phyloP scores from a whole-genome alignment of 1,140 invertebrate species.

The Drosophila murphyi region DNA sequence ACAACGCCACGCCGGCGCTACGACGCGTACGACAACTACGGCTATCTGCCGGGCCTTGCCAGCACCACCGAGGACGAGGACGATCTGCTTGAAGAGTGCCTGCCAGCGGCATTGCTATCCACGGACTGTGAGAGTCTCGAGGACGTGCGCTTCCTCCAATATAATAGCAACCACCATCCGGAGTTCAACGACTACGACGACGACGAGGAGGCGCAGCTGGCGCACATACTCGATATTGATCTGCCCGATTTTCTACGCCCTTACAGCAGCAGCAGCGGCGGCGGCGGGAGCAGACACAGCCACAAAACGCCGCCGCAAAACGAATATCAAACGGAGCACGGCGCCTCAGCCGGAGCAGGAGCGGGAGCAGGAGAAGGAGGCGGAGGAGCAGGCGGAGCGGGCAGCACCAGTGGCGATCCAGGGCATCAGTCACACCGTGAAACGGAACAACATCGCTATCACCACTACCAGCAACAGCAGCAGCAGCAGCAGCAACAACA shows the following conservation, averaged over 20 bases:
- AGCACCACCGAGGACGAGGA: constrained; percentile 77
- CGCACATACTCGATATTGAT: constrained; percentile 67
- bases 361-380: constrained; percentile 60
- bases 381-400: constrained; percentile 61
- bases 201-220: constrained; percentile 72
- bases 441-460: constrained; percentile 62
- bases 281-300: constrained; percentile 74
- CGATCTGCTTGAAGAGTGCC: constrained; percentile 68
- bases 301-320: constrained; percentile 83
- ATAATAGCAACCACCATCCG: constrained; percentile 55
- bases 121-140: constrained; percentile 75
- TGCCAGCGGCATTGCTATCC: constrained; percentile 63
- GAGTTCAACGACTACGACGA: constrained; percentile 56
- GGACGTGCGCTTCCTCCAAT: constrained; percentile 66
- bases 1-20: constrained; percentile 71
- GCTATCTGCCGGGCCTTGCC: constrained; percentile 72
- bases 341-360: constrained; percentile 65
- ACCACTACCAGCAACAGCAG: constrained; percentile 48
- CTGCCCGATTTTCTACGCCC: constrained; percentile 70
- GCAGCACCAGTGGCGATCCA: constrained; percentile 63
- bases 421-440: constrained; percentile 55
- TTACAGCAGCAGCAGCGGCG: constrained; percentile 65
- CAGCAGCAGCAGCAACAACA: constrained; percentile 45
- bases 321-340: constrained; percentile 77
- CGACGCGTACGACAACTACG: constrained; percentile 79